Conservation (phyloP, 2,113 vertebrate genomes). For the Cygnus atratus region DNA sequence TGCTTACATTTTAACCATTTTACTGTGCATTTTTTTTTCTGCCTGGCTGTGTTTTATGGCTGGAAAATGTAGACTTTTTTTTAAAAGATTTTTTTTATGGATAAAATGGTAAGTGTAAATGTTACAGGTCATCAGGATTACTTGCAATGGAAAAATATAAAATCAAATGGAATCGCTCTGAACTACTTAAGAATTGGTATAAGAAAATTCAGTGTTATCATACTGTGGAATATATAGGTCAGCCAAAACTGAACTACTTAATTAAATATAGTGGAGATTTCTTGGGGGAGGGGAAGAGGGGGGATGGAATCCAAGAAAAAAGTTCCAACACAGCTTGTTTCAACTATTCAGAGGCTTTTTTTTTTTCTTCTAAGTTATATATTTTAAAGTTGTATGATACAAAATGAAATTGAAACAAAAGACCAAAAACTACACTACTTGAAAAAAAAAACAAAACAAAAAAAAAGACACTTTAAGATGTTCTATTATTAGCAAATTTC, state of each 20-base stretch:
- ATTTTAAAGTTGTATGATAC: not conserved
- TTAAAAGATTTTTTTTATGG: not conserved
- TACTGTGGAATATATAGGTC: not conserved
- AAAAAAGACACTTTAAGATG: not conserved
- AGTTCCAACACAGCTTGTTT: not conserved
- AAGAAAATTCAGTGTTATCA: not conserved
- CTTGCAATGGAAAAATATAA: not conserved
- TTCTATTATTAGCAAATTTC: not conserved
- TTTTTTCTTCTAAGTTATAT: not conserved
- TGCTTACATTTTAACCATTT: not conserved
- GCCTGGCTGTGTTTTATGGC: rapidly evolving
- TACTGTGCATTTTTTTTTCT: not conserved
- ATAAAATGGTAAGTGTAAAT: not conserved
- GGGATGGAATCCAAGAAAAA: not conserved
- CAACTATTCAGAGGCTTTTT: not conserved
- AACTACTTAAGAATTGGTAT: not conserved
- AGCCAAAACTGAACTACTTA: not conserved
- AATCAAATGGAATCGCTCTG: not conserved
- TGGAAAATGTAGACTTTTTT: not conserved
- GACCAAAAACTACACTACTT: rapidly evolving
- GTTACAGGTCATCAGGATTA: not conserved
- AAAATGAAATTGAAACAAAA: not conserved
- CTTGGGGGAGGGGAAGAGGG: not conserved
- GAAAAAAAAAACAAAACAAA: not conserved
- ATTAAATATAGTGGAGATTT: not conserved